Base-by-base conservation (phyloP, 2,888 invertebrate species). In the Parnassius smintheus region DNA sequence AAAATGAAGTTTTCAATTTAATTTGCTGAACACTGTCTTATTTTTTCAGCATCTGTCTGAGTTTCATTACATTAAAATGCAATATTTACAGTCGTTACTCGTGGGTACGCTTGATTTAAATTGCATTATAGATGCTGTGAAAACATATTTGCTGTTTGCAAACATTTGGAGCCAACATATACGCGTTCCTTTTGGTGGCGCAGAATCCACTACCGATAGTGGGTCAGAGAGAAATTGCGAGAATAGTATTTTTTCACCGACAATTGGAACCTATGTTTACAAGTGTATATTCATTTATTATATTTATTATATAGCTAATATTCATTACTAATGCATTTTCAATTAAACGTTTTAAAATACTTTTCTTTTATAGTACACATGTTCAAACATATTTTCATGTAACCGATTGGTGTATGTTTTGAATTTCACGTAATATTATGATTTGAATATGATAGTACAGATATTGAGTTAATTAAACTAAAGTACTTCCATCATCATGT, bases 41-140 rank as follows among this genome's bases (percentile, higher is more conserved):
- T 86, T 85, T 84, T 87, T 85, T 85, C 71, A 76, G 81, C 83
- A 83, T 87, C 88, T 88, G 88, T 88, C 85, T 83, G 78, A 78
- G 79, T 86, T 88, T 86, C 86, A 87, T 89, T 87, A 88, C 84
- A 83, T 84, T 82, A 73, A 75, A 81, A 79, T 80, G 76, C 78
- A 86, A 85, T 83, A 82, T 81, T 82, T 68, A 67, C 64, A 62
- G 61, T 65, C 62, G 64, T 66, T 68, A 66, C 48, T 48, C 48
- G 62, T 58, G 55, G 62, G 49, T 56, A 51, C 12, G 10, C 51
- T 25, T 44, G 45, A 53, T 57, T 48, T 57, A 48, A 48, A 45
- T 57, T 50, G 41, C 41, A 41, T 22, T 53, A 13, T 25, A 45
- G 56, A 45, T 51, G 12, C 42, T 51, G 45, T 45, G 57, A 45